These are phyloP conservation scores for Drosophila triauraria DNA, from an alignment of 1,140 invertebrate species.

Conservation along the genomic window DNA sequence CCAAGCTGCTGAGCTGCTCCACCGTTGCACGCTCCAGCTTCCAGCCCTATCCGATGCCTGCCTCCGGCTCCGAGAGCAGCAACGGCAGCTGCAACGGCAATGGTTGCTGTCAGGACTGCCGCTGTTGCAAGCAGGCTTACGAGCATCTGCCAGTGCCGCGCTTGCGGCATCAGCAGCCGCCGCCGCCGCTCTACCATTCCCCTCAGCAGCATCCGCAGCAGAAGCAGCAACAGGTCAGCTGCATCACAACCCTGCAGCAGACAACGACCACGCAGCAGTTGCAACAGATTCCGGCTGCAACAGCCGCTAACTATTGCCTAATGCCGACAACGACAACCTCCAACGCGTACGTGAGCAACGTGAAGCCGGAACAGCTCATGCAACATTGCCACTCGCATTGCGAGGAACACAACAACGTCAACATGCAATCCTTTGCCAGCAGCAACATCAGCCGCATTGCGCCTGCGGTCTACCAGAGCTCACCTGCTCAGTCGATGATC, in stretches of 20 bases:
- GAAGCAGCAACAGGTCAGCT: conserved; percentile 53
- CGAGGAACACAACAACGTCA: conserved; percentile 17
- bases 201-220: conserved; percentile 28
- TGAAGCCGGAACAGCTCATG: conserved; percentile 4
- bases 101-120: conserved; percentile 56
- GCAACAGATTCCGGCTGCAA: conserved; percentile 35
- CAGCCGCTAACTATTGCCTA: conserved; percentile 28
- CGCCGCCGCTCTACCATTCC: conserved; percentile 39
- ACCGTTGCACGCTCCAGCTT: conserved; percentile 16
- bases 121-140: conserved; percentile 48
- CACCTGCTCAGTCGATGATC: conserved; percentile 55
- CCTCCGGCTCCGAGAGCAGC: background rate
- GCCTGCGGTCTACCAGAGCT: conserved; percentile 5
- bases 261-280: conserved; percentile 66
- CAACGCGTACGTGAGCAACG: conserved; percentile 36
- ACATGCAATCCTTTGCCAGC: conserved; percentile 11
- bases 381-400: conserved; percentile 34
- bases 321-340: conserved; percentile 29
- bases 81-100: background rate
- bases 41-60: conserved; percentile 56
- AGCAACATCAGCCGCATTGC: conserved; percentile 5
- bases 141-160: conserved; percentile 69
- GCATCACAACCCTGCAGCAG: conserved; percentile 64
- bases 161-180: conserved; percentile 47
- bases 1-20: conserved; percentile 55